phyloP scores from a whole-genome alignment of 2,113 vertebrate genomes.

The Hypomesus transpacificus region DNA sequence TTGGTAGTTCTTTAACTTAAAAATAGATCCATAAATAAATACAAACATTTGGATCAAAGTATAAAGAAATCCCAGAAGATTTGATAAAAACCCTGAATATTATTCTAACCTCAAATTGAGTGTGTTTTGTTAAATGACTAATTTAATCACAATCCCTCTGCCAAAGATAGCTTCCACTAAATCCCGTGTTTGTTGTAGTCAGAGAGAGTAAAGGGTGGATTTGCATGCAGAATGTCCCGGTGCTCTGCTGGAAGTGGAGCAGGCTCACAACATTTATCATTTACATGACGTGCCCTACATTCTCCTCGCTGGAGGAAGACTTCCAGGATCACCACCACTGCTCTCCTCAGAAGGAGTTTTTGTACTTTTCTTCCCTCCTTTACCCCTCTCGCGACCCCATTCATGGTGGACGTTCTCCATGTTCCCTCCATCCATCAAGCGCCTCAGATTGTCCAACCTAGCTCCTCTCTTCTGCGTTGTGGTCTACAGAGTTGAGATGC shows the following conservation, averaged over 20 bases:
- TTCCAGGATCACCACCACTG: conserved; percentile 18
- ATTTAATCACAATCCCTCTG: too few species aligned
- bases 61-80: not conserved
- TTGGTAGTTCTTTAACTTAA: too few species aligned
- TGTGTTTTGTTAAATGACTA: too few species aligned
- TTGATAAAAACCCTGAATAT: conserved; percentile 1
- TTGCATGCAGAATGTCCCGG: conserved; percentile 41
- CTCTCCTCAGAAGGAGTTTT: not conserved
- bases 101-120: too few species aligned
- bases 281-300: conserved; percentile 62
- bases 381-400: not conserved
- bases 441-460: too few species aligned
- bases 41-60: too few species aligned
- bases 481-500: too few species aligned
- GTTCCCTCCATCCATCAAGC: not conserved
- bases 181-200: not conserved
- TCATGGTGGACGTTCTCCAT: not conserved
- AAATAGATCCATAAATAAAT: too few species aligned
- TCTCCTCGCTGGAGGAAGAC: conserved; percentile 39
- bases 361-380: not conserved
- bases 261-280: conserved; percentile 67
- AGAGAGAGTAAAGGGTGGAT: conserved; percentile 13
- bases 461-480: too few species aligned
- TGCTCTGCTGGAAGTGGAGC: conserved; percentile 54
- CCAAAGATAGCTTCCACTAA: conserved; percentile 25